A percentile compares a stretch with the other conserved stretches of the same genome.
These are phyloP conservation scores for Neoaliturus tenellus DNA, from an alignment of 2,888 invertebrate species.

Conservation along the genomic window DNA sequence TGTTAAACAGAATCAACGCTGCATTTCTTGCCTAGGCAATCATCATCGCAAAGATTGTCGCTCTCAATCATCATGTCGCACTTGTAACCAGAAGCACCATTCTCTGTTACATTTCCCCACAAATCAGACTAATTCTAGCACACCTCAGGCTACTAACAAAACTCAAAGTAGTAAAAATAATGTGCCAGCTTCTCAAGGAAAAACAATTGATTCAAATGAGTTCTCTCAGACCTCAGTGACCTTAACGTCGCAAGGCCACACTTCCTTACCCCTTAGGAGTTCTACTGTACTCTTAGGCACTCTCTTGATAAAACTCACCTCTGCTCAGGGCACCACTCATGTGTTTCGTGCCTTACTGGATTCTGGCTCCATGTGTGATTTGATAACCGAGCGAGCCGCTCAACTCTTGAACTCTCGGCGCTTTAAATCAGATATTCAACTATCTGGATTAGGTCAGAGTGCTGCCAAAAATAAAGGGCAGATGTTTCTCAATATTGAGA, in stretches of 20 bases:
- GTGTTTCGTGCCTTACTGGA: background rate
- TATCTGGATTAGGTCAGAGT: too few relatives aligned
- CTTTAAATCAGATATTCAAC: too few relatives aligned
- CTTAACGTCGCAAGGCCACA: constrained; percentile 7
- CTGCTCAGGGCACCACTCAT: background rate
- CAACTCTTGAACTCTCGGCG: background rate
- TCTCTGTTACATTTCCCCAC: background rate
- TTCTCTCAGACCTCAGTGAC: background rate
- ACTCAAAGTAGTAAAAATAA: too few relatives aligned
- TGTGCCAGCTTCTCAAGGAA: too few relatives aligned
- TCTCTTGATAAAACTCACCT: background rate
- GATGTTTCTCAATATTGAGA: too few relatives aligned
- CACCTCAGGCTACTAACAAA: background rate
- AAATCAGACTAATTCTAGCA: background rate
- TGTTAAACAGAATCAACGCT: background rate
- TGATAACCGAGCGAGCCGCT: background rate
- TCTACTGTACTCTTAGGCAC: background rate
- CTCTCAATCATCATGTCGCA: background rate
- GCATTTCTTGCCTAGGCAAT: background rate
- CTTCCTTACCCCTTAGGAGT: background rate
- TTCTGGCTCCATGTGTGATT: background rate
- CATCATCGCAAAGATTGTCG: background rate
- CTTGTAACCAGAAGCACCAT: background rate
- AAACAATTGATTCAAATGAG: background rate
- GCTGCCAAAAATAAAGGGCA: too few relatives aligned